phyloP scores from a whole-genome alignment of 2,113 vertebrate species.

The Oriolus oriolus region DNA sequence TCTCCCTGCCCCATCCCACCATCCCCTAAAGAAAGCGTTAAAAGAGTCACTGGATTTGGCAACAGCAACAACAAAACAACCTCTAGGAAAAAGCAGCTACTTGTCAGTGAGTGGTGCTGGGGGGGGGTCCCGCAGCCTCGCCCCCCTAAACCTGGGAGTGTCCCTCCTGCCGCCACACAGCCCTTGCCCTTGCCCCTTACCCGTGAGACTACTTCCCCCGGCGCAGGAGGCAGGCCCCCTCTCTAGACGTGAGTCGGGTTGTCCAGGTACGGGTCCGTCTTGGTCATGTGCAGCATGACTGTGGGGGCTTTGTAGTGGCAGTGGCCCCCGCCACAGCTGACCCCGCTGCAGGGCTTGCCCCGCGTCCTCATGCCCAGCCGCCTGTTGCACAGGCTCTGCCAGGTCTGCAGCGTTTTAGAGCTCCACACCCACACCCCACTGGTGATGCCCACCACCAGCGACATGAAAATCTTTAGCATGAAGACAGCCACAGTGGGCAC shows the following conservation, averaged over 20 bases:
- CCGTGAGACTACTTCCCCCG: neutral
- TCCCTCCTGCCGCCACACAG: neutral
- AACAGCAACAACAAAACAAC: slow-evolving; percentile 30
- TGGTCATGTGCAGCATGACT: slow-evolving; percentile 89
- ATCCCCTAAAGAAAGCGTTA: neutral
- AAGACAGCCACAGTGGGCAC: slow-evolving; percentile 94
- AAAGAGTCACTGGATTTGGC: slow-evolving; percentile 42
- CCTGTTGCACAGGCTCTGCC: slow-evolving; percentile 93
- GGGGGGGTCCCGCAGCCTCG: neutral
- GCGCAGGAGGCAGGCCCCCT: neutral
- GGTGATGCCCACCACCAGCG: slow-evolving; percentile 96
- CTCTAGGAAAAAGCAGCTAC: slow-evolving; percentile 21
- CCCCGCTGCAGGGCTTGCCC: slow-evolving; percentile 84
- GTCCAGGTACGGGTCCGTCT: slow-evolving; percentile 90
- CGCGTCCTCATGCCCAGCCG: slow-evolving; percentile 84
- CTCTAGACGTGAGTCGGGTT: slow-evolving; percentile 87
- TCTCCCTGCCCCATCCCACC: neutral
- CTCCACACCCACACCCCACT: slow-evolving; percentile 99
- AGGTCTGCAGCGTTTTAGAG: slow-evolving; percentile 97
- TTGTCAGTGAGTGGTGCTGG: neutral
- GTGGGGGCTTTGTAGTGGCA: slow-evolving; percentile 92
- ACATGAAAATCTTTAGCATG: slow-evolving; percentile 99
- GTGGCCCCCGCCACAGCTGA: slow-evolving; percentile 83
- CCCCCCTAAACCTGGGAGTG: neutral
- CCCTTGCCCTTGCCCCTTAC: neutral